A percentile compares a stretch with the other conserved stretches of the same genome.
phyloP scores from a whole-genome alignment of 2,888 invertebrate genomes.

The Rhagonycha fulva region DNA sequence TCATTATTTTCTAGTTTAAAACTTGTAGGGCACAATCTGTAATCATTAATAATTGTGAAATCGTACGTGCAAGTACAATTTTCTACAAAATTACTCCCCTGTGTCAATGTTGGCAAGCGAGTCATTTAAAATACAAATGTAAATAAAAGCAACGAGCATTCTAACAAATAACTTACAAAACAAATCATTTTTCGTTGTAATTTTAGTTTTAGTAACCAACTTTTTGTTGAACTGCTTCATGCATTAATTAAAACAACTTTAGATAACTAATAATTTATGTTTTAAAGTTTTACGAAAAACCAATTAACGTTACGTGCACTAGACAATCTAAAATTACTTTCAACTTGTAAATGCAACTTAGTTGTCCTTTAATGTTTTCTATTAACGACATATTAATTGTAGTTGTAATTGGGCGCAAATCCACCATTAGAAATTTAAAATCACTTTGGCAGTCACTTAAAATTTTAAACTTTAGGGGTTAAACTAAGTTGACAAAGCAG shows the following conservation, averaged over 20 bases:
- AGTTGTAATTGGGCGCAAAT: background rate
- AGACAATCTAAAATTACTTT: background rate
- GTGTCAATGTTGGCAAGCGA: conserved; percentile 5
- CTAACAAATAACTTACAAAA: conserved; percentile 11
- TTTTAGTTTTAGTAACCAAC: background rate
- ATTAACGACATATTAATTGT: background rate
- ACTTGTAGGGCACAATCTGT: background rate
- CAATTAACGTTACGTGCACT: background rate
- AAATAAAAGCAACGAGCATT: conserved; percentile 6
- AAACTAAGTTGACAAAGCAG: background rate
- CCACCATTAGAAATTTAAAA: background rate
- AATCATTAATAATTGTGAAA: background rate
- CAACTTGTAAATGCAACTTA: background rate
- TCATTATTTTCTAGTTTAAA: background rate
- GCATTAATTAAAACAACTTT: background rate
- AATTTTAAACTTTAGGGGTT: background rate
- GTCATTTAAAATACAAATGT: conserved; percentile 5
- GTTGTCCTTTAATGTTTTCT: background rate
- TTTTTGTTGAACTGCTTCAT: background rate
- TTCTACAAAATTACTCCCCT: conserved; percentile 12
- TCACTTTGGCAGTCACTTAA: background rate
- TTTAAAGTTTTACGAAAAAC: background rate
- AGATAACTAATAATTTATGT: background rate
- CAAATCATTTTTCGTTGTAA: conserved; percentile 12
- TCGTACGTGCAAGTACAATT: conserved; percentile 6